These are phyloP conservation scores for Rhagonycha lutea DNA, from an alignment of 2,888 invertebrate genomes.

Conservation along the genomic window DNA sequence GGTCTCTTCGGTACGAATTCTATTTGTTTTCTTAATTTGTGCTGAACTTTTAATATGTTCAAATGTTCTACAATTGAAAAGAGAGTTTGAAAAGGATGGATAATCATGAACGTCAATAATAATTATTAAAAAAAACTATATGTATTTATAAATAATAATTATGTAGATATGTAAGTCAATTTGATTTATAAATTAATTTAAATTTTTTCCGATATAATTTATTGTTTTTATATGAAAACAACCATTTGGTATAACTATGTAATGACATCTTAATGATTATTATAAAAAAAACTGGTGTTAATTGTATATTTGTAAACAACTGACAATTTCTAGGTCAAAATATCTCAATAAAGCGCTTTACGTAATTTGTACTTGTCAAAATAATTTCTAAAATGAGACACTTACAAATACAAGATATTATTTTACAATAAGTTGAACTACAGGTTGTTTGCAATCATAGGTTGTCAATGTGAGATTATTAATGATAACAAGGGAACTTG, in stretches of 20 bases:
- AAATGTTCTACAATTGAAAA: background rate
- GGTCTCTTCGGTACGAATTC: background rate
- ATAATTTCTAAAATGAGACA: background rate
- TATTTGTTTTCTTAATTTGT: background rate
- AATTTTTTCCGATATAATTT: background rate
- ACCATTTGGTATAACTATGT: background rate
- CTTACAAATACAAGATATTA: background rate
- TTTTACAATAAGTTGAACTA: background rate
- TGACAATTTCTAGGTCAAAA: background rate
- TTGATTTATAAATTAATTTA: background rate
- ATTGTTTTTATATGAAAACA: background rate
- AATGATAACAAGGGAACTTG: background rate
- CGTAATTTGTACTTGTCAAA: background rate
- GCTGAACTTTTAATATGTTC: background rate
- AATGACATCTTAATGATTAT: background rate
- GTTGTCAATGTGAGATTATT: background rate
- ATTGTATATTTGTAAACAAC: background rate
- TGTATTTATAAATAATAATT: background rate
- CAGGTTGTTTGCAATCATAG: background rate
- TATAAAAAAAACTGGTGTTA: background rate
- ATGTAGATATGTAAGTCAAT: background rate
- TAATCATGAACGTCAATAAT: background rate
- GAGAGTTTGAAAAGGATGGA: background rate
- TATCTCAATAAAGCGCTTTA: background rate
- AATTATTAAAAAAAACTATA: background rate